Evolutionary conservation across 2,113 vertebrate species (phyloP), one percentile per base, ranked within the genome.

Genomic region (Syngnathus scovelli): DNA sequence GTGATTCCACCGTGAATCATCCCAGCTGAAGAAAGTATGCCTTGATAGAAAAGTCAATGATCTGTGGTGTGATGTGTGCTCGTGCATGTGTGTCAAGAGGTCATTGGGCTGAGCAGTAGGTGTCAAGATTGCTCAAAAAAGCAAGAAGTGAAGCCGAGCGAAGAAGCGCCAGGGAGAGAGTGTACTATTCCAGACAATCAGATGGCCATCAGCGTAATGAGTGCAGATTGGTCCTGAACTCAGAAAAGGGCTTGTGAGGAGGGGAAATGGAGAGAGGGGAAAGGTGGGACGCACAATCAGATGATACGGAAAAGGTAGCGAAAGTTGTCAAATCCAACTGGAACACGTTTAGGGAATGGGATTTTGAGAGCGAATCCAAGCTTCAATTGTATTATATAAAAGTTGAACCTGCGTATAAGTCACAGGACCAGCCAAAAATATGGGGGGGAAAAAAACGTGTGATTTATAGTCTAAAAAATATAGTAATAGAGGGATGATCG

Each of bases 191-290:
- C 87, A 89, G 82, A 88, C 89, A 91, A 92, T 90, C 91, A 91
- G 91, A 78, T 84, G 81, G 84, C 89, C 87, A 89, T 91, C 90
- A 85, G 68, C 76, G 88, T 90, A 88, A 93, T 91, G 87, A 91
- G 91, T 90, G 89, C 84, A 86, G 78, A 89, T 86, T 68, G 62
- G 74, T 88, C 71, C 78, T 68, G 80, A 83, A 83, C 64, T 79
- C 72, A 78, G 76, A 68, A 59, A 56, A 33, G 58, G 75, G 60
- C 18, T 2, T n/a, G 37, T 5, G 69, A n/a, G 10, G 56, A 36
- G 68, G 56, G 41, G 39, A 61, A 13, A 68, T 49, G 38, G 39
- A 43, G 15, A 21, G 44, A 36, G 16, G 54, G n/a, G 23, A 56
- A 3, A 56, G 61, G 62, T 37, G 41, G 59, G 76, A 64, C 49